These are phyloP conservation scores for Latrodectus geometricus DNA, from an alignment of 1,140 invertebrate genomes.

Conservation along the genomic window DNA sequence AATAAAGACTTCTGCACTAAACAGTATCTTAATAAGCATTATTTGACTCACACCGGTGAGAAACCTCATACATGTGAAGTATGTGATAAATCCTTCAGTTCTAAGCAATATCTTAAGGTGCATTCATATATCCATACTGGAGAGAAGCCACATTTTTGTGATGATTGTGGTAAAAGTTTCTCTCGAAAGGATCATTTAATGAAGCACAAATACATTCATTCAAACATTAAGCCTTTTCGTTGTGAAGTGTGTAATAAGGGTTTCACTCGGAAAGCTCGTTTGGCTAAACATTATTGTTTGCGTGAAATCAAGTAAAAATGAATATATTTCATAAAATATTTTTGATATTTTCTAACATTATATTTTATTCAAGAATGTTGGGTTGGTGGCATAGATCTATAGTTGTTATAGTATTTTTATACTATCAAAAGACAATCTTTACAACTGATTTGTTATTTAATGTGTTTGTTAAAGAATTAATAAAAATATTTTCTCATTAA, in stretches of 20 bases:
- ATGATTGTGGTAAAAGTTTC: neutral
- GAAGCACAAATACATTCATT: neutral
- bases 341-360: no score
- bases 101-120: neutral
- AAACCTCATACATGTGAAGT: slow-evolving; percentile 68
- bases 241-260: neutral
- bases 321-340: no score
- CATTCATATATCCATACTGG: neutral
- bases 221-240: neutral
- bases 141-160: neutral
- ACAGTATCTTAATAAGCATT: neutral
- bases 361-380: no score
- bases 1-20: neutral
- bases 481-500: no score
- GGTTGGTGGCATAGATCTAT: no score
- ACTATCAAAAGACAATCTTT: no score
- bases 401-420: no score
- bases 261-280: neutral
- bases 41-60: slow-evolving; percentile 69
- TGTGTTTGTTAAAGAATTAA: no score
- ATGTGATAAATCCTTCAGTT: slow-evolving; percentile 72
- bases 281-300: no score
- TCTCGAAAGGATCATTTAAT: neutral
- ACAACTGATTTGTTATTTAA: no score
- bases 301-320: no score